phyloP scores from a whole-genome alignment of 2,888 invertebrate species.

The Myopa tessellatipennis region DNA sequence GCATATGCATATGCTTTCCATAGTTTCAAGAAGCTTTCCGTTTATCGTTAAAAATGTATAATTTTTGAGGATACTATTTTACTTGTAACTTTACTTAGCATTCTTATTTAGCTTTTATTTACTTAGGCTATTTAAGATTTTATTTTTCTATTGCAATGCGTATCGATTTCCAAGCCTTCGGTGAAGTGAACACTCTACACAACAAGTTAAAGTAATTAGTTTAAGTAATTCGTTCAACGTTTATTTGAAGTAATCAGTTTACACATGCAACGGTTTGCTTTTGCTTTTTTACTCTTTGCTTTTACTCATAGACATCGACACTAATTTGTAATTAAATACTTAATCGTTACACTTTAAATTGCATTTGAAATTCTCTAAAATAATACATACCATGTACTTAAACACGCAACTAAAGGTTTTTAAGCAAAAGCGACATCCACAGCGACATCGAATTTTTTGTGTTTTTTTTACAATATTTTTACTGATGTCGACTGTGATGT shows the following conservation, averaged over 20 bases:
- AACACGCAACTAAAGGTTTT: too few species aligned
- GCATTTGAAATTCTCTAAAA: constrained; percentile 22
- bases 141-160: constrained; percentile 42
- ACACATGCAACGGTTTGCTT: constrained; percentile 11
- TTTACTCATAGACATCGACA: constrained; percentile 35
- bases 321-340: constrained; percentile 17
- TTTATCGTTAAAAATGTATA: neutral
- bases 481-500: neutral
- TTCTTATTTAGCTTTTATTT: constrained; percentile 4
- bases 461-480: constrained; percentile 21
- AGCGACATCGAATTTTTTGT: constrained; percentile 20
- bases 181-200: constrained; percentile 48
- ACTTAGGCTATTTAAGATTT: constrained; percentile 33
- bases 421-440: neutral
- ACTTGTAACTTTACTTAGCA: neutral
- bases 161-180: constrained; percentile 50
- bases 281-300: constrained; percentile 39
- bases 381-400: neutral
- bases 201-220: constrained; percentile 32
- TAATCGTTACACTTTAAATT: constrained; percentile 18
- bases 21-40: neutral
- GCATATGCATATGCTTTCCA: neutral
- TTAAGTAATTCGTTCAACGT: constrained; percentile 23
- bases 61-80: neutral
- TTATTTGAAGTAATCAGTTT: constrained; percentile 20